Evolutionary conservation across 2,113 vertebrate species (phyloP).

Genomic region (Urocolius indicus): DNA sequence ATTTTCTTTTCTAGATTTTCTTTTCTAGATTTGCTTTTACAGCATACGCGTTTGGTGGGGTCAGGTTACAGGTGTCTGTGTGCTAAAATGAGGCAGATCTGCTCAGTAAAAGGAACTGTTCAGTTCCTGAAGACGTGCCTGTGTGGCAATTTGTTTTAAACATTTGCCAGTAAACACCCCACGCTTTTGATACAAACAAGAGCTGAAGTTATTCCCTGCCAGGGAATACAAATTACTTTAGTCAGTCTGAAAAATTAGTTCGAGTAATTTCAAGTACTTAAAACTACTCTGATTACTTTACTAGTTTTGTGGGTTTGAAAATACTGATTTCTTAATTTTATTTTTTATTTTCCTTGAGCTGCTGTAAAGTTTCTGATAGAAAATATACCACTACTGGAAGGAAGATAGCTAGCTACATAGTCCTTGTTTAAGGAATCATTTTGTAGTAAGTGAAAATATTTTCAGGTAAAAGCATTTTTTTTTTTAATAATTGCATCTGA

Average conservation of each 20-base stretch:
- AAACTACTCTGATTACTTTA: background rate
- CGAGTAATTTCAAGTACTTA: background rate
- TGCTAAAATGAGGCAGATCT: background rate
- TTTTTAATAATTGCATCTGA: background rate
- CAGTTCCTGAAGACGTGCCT: background rate
- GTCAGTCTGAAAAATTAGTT: background rate
- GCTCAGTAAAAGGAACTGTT: background rate
- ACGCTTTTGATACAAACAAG: background rate
- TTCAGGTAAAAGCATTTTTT: background rate
- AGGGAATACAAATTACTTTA: background rate
- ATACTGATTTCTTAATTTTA: background rate
- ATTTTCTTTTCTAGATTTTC: background rate
- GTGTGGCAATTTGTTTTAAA: background rate
- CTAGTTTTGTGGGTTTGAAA: background rate
- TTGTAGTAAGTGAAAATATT: background rate
- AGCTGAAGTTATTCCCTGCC: background rate
- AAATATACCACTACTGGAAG: background rate
- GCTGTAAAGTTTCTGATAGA: background rate
- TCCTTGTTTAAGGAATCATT: background rate
- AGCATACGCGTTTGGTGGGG: accelerated
- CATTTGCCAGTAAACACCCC: background rate
- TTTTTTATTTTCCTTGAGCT: background rate
- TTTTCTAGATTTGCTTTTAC: background rate
- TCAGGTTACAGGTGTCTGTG: background rate
- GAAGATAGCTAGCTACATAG: background rate